phyloP scores from a whole-genome alignment of 2,797 vertebrate genomes.

The Gila robusta region DNA sequence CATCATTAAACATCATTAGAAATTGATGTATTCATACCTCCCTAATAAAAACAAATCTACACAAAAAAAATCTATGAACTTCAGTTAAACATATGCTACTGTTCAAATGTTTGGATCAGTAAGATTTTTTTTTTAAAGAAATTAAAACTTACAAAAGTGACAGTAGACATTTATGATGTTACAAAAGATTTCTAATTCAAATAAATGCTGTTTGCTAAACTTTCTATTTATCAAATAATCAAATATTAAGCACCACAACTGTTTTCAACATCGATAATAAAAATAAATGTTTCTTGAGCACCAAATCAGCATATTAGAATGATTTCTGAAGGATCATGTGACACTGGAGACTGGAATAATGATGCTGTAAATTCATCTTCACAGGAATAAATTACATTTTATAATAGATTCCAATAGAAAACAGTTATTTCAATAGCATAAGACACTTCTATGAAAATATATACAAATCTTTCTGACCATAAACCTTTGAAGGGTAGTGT shows the following conservation, averaged over 20 bases:
- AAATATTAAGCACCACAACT: background rate
- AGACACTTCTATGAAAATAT: background rate
- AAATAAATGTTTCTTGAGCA: background rate
- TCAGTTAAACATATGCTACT: background rate
- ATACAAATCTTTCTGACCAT: background rate
- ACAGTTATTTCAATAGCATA: background rate
- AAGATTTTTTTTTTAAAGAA: background rate
- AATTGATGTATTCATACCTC: too few relatives aligned
- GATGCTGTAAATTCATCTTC: background rate
- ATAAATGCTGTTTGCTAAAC: background rate
- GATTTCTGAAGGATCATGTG: background rate
- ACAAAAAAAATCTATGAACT: background rate
- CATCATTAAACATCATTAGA: too few relatives aligned
- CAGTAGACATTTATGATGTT: background rate
- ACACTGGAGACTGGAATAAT: background rate
- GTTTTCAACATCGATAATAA: background rate
- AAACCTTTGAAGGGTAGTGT: too few relatives aligned
- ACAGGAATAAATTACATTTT: background rate
- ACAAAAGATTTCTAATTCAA: background rate
- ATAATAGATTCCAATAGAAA: background rate
- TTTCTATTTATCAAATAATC: background rate
- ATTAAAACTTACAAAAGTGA: background rate
- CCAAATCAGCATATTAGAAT: background rate
- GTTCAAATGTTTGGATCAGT: background rate
- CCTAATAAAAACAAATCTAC: too few relatives aligned